A percentile compares a stretch with the other conserved stretches of the same genome.
These are phyloP conservation scores for Drosophila kikkawai DNA, from an alignment of 1,140 invertebrate species.

Conservation along the genomic window DNA sequence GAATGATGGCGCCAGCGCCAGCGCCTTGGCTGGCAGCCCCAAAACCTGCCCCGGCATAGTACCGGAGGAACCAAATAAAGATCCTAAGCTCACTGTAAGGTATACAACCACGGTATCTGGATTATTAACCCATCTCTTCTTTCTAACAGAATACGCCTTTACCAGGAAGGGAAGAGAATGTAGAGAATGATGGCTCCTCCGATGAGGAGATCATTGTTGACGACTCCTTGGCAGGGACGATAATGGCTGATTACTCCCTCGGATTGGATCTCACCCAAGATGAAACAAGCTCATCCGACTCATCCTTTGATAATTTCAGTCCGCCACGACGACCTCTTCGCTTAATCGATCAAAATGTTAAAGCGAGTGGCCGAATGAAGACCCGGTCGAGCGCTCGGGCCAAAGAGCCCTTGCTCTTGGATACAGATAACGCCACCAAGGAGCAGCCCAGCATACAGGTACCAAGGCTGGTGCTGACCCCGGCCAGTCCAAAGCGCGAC, in stretches of 20 bases:
- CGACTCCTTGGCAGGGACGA: too few species aligned
- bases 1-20: background rate
- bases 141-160: background rate
- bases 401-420: background rate
- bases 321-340: background rate
- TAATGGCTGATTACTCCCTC: too few species aligned
- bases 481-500: background rate
- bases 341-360: slow-evolving; percentile 1
- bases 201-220: too few species aligned
- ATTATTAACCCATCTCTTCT: background rate
- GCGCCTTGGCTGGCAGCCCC: too few species aligned
- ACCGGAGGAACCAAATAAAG: background rate
- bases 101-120: background rate
- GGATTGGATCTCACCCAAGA: too few species aligned
- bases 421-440: background rate
- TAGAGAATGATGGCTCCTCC: background rate
- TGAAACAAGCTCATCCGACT: background rate
- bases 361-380: too few species aligned
- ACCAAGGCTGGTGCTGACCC: background rate
- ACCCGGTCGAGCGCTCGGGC: background rate
- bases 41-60: too few species aligned
- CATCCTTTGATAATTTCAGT: background rate
- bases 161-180: background rate
- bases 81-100: background rate
- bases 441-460: slow-evolving; percentile 9